phyloP scores from a whole-genome alignment of 2,113 vertebrate species.

The Chloropsis cyanopogon region DNA sequence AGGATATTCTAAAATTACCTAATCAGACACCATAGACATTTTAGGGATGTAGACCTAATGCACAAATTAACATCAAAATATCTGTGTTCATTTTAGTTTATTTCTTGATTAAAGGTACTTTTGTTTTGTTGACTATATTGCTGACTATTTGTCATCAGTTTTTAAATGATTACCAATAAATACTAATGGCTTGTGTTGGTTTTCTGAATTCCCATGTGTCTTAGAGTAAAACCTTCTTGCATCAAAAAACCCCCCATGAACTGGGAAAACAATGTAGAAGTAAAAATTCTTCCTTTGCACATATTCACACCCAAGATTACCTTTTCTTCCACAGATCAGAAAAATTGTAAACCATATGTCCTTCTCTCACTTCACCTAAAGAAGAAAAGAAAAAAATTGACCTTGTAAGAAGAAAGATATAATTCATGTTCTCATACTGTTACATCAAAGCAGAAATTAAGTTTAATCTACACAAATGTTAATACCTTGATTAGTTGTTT shows the following conservation, averaged over 20 bases:
- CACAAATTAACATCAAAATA: background rate
- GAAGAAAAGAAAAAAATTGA: background rate
- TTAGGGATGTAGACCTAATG: background rate
- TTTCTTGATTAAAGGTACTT: background rate
- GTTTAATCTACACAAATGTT: background rate
- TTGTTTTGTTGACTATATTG: background rate
- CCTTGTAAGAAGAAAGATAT: background rate
- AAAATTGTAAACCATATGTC: background rate
- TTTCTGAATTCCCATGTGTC: background rate
- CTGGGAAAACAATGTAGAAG: background rate
- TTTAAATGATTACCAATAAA: background rate
- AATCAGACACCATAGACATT: background rate
- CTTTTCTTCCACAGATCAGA: background rate
- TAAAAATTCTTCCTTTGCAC: rapidly evolving
- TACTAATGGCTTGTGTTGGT: background rate
- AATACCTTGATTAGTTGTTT: background rate
- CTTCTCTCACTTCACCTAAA: background rate
- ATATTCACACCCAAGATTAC: background rate
- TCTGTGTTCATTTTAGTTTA: background rate
- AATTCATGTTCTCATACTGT: background rate
- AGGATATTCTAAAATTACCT: background rate
- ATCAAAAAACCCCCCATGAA: background rate
- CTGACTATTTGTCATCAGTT: background rate
- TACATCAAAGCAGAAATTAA: background rate
- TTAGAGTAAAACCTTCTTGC: background rate